Evolutionary conservation across 2,888 invertebrate species (phyloP).

Genomic region (Falcaria lacertinaria): DNA sequence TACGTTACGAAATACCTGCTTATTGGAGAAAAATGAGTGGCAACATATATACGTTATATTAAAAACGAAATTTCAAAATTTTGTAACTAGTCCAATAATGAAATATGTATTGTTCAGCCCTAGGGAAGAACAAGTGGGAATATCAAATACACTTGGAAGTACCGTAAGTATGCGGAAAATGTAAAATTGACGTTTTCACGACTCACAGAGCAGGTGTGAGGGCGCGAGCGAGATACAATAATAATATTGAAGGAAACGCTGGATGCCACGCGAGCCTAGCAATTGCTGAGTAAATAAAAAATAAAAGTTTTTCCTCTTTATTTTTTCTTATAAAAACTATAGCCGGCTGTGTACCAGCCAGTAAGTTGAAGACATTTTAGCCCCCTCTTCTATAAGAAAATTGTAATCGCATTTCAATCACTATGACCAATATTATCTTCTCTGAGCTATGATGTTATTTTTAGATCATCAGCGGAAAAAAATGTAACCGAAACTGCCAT

Average conservation of each 20-base stretch:
- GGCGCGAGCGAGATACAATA: constrained; percentile 38
- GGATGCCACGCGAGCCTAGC: constrained; percentile 34
- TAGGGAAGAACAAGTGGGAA: constrained; percentile 27
- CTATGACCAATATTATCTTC: too few relatives aligned
- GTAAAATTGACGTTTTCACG: constrained; percentile 73
- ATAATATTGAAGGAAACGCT: constrained; percentile 40
- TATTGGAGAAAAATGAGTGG: too few relatives aligned
- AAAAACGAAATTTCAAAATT: constrained; percentile 8
- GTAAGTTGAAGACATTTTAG: too few relatives aligned
- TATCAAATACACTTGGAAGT: constrained; percentile 49
- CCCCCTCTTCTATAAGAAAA: too few relatives aligned
- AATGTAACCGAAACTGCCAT: too few relatives aligned
- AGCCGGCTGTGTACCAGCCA: too few relatives aligned
- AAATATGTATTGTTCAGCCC: constrained; percentile 5
- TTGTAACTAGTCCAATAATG: too few relatives aligned
- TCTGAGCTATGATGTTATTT: too few relatives aligned
- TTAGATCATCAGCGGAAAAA: too few relatives aligned
- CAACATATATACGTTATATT: background rate
- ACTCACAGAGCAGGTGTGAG: constrained; percentile 60
- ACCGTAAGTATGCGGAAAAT: constrained; percentile 58
- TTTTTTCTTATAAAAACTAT: too few relatives aligned
- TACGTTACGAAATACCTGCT: background rate
- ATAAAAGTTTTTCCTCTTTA: constrained; percentile 11
- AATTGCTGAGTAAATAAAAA: constrained; percentile 12
- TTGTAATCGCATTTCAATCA: too few relatives aligned